Base-by-base conservation (phyloP, 2,113 vertebrate species). In the Thymallus thymallus region DNA sequence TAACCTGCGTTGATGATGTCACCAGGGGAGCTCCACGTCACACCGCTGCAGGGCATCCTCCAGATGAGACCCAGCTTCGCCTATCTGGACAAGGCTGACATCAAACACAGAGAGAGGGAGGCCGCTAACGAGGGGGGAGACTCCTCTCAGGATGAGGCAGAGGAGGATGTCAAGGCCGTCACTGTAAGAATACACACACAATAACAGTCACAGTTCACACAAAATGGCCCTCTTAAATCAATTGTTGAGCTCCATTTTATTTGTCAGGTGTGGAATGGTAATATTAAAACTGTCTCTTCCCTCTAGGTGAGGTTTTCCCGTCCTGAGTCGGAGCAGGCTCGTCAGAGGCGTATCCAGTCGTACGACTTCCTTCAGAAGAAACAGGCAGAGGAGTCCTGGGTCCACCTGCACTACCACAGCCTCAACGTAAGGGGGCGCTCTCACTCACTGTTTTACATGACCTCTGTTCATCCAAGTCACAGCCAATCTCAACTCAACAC, bases 351-450 rank as follows among this genome's bases (percentile, higher is more conserved):
- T 0, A 94, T 95, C 71, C 98, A 98, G 86, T 98, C 98, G 0
- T 99, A 99, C 0, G 98, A 99, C 85, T 98, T 98, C 86, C 89
- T 99, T 79, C 97, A 99, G 90, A 99, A 96, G 92, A 98, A 96
- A 87, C 97, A 99, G 10, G 96, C 97, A 0, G 98, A 99, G 68
- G 98, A 99, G 64, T 96, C 96, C 5, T 99, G 98, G 98, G 90
- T 95, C 56, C 95, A 97, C 79, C 90, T 98, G 0, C 95, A 95
- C 80, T 96, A 99, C 87, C 92, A 95, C 5, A 86, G 95, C 18
- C 80, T 95, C 30, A 94, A 91, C 93, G 97, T 98, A 74, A 67
- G 83, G 32, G 6, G 66, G 56, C 58, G 24, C 68, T 1, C 30
- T n/a, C 16, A 66, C 30, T 6, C 30, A 6, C 18, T 6, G n/a